Evolutionary conservation across 2,113 vertebrate genomes (phyloP).

Genomic region (Elaphurus davidianus): DNA sequence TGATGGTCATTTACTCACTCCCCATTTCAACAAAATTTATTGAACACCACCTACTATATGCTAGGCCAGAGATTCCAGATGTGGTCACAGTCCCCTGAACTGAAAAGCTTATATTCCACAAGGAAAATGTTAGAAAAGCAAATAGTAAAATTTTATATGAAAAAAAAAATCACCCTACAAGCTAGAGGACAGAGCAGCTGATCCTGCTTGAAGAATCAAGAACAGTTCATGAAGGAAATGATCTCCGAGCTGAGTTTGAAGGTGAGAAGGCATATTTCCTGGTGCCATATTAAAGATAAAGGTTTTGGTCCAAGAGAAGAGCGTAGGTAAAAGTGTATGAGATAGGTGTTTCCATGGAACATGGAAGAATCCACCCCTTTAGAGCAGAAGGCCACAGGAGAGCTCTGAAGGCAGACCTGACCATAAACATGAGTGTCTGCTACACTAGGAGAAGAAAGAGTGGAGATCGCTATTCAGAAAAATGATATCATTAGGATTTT

Average conservation of each 20-base stretch:
- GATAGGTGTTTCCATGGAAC: not conserved
- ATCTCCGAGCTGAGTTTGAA: not conserved
- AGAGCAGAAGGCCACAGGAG: not conserved
- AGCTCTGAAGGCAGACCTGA: fast-evolving
- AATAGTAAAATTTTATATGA: not conserved
- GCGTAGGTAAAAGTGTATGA: fast-evolving
- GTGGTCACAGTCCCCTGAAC: not conserved
- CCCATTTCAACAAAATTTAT: not conserved
- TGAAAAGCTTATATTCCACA: not conserved
- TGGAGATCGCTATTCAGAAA: not conserved
- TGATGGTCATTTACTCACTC: not conserved
- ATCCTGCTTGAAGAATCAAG: not conserved
- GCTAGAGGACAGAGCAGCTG: not conserved
- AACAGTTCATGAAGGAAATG: not conserved
- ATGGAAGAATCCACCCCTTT: not conserved
- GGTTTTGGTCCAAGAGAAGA: not conserved
- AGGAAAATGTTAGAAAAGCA: not conserved
- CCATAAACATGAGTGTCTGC: not conserved
- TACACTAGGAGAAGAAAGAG: not conserved
- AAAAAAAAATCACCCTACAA: not conserved
- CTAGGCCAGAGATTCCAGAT: not conserved
- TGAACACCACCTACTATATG: not conserved
- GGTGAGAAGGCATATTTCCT: not conserved
- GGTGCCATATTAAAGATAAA: not conserved
- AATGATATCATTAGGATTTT: not conserved